Base-by-base conservation (phyloP, 1,140 invertebrate genomes). In the Palaemon carinicauda region DNA sequence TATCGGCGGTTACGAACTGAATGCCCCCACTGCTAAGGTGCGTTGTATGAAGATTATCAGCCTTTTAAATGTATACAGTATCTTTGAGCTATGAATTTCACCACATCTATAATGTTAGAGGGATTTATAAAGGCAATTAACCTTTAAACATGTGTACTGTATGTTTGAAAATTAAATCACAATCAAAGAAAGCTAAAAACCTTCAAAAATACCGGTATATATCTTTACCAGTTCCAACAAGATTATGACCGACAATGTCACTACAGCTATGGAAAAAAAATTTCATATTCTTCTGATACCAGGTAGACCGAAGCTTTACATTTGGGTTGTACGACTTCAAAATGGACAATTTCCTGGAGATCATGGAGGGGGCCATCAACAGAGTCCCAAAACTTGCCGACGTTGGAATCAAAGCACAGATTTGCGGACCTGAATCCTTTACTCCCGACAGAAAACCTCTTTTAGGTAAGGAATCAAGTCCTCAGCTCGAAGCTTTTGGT, bases 371-470 rank as follows among this genome's bases (percentile, higher is more conserved):
- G 5, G 65, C 65, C 29, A 31, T 69, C 21, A 1, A 69, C 65
- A 17, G 65, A 31, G 65, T 69, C 15, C 65, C 65, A 14, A 10
- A 17, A 2, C 65, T 69, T 19, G 65, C 65, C 29, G 24, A 69
- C 0, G 29, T 31, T 3, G 65, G 65, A 19, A 69, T 69, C 65
- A 69, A 69, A 9, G 9, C 65, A 19, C 12, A 24, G 24, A 69
- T 69, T 21, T 69, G 65, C 21, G 65, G 96, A 1, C 95, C 95
- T 0, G 96, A 98, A 91, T 95, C 95, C 27, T 97, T 98, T 90
- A 97, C 96, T 1, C 96, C 96, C 0, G 96, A 97, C 91, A 96
- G 97, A 90, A 96, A 96, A 91, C 96, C 96, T 17, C 90, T 97
- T n/a, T 92, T 97, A 91, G 95, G 92, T 87, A 69, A 27, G 65